Percentiles rank a stretch among this genome's conserved stretches.
Conservation (phyloP, 37 sponge, comb jelly and placozoan genomes). For the Oopsacas minuta region DNA sequence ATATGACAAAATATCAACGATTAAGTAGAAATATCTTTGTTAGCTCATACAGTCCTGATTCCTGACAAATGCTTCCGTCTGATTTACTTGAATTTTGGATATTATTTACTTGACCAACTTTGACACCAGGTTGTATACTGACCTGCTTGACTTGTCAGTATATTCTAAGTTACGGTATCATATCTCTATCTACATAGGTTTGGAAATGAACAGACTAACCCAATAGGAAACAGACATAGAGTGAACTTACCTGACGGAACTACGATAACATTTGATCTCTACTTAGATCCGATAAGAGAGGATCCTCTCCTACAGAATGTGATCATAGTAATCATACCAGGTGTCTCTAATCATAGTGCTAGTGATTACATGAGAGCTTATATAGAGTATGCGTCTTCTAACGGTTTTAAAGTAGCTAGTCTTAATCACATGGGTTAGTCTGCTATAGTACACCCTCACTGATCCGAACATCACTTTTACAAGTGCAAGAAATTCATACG, state of each 20-base stretch:
- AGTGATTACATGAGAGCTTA: slow-evolving; percentile 41
- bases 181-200: neutral
- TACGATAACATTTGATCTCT: slow-evolving; percentile 61
- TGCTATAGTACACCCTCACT: too few relatives aligned
- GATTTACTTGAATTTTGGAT: too few relatives aligned
- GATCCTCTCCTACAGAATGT: neutral
- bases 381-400: neutral
- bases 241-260: slow-evolving; percentile 45
- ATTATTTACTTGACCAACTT: too few relatives aligned
- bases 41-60: too few relatives aligned
- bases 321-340: slow-evolving; percentile 42
- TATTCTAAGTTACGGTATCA: too few relatives aligned
- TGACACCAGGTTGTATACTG: too few relatives aligned
- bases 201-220: neutral
- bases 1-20: too few relatives aligned
- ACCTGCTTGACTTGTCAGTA: too few relatives aligned
- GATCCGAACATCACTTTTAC: too few relatives aligned
- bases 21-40: too few relatives aligned
- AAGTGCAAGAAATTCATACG: too few relatives aligned
- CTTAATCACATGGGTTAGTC: slow-evolving; percentile 76
- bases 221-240: slow-evolving; percentile 21
- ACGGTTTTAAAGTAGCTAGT: slow-evolving; percentile 51
- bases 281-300: slow-evolving; percentile 1
- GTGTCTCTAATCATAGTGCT: slow-evolving; percentile 57
- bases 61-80: too few relatives aligned